Base-by-base conservation (phyloP, 2,113 vertebrate species). In the Paramormyrops kingsleyae region DNA sequence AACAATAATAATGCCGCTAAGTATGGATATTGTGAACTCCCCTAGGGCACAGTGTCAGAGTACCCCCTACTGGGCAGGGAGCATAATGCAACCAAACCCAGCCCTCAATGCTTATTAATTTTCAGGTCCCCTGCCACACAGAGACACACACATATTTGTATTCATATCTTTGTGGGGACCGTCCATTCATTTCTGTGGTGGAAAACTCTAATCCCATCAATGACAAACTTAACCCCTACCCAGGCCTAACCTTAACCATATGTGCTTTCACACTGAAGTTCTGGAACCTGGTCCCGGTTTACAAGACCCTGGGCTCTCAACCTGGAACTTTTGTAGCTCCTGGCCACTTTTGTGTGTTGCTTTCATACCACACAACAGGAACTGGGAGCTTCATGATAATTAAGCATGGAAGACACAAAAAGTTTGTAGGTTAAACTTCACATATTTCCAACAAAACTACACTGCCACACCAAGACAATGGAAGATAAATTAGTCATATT, bases 11-110 rank as follows among this genome's bases (percentile, higher is more conserved):
- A 46, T 31, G 27, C 47, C 35, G 4, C 8, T 53, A n/a, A 35
- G 6, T 62, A 35, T 49, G 47, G 24, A 27, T 83, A 74, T 44
- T 59, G 44, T 27, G 27, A 56, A 15, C 19, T n/a, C 24, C 21
- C 19, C 31, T 89, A n/a, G 39, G 53, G 49, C 46, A 74, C 83
- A 89, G 83, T 19, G 31, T 89, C 56, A 77, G n/a, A 87, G 31
- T 52, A 21, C 56, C 89, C 84, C 84, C 84, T 90, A 66, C 84
- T 87, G 83, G 85, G 7, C 13, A 87, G 89, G 89, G 62, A 80
- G 80, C 21, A 13, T 83, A 27, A 15, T 89, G 80, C 80, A 89
- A 42, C 24, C 35, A 85, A 49, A 19, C 49, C 62, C n/a, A 24
- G 27, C 7, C 44, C 17, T n/a, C 19, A 77, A 10, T 39, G 8